These are phyloP conservation scores for Dicerorhinus sumatrensis DNA, from an alignment of 2,113 vertebrate genomes.

Conservation along the genomic window DNA sequence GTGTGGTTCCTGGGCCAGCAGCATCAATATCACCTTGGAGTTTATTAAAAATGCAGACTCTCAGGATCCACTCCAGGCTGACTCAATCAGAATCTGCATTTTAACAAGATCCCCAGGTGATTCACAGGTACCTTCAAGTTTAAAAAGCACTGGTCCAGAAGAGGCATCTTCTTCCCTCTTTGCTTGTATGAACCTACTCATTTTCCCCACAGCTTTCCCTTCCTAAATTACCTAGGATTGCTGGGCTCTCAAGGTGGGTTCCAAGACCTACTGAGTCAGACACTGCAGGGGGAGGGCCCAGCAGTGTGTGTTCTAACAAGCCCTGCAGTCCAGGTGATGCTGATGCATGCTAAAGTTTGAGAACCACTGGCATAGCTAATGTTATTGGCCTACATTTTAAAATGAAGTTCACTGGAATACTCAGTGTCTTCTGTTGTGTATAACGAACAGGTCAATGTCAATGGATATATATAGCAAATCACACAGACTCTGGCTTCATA, in stretches of 20 bases:
- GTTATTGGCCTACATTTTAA: neutral
- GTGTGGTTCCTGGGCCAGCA: neutral
- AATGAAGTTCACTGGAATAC: neutral
- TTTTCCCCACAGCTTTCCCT: neutral
- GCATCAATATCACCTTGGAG: neutral
- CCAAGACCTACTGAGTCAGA: neutral
- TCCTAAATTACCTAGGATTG: neutral
- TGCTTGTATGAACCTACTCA: neutral
- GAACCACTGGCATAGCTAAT: neutral
- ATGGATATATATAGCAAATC: neutral
- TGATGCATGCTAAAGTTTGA: neutral
- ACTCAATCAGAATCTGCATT: neutral
- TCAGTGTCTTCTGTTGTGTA: neutral
- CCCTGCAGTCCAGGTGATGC: neutral
- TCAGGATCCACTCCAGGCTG: neutral
- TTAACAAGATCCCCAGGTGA: neutral
- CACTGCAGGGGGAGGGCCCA: neutral
- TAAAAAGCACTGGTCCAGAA: neutral
- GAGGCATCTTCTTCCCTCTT: neutral
- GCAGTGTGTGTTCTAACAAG: neutral
- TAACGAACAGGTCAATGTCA: neutral
- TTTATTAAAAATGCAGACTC: neutral
- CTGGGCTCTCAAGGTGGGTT: neutral
- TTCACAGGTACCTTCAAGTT: neutral
- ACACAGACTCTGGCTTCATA: neutral